phyloP scores from a whole-genome alignment of 2,113 vertebrate genomes.

The Benitochromis conjunctus region DNA sequence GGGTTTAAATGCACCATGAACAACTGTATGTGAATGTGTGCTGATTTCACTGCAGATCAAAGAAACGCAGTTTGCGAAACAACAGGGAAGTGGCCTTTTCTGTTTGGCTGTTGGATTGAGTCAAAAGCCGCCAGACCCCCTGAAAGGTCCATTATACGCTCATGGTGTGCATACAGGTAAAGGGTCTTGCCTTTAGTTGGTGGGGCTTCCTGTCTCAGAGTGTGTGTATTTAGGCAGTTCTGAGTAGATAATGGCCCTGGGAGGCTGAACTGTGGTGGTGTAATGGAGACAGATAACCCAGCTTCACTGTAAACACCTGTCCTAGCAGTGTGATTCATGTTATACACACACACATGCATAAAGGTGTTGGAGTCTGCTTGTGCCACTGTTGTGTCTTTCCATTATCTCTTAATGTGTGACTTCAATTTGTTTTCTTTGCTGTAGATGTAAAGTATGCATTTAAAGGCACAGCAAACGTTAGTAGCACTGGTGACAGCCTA shows the following conservation, averaged over 20 bases:
- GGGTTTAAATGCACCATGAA: slow-evolving; percentile 1
- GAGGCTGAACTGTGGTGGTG: slow-evolving; percentile 53
- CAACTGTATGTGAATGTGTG: neutral
- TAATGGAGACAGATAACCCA: slow-evolving; percentile 77
- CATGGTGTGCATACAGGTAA: slow-evolving; percentile 14
- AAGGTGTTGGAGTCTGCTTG: slow-evolving; percentile 64
- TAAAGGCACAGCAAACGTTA: neutral
- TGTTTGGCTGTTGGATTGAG: slow-evolving; percentile 50
- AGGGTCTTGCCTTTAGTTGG: slow-evolving; percentile 31
- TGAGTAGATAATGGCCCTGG: slow-evolving; percentile 75
- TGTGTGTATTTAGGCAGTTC: slow-evolving; percentile 72
- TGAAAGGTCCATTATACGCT: slow-evolving; percentile 36
- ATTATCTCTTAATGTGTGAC: slow-evolving; percentile 27
- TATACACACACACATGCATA: slow-evolving; percentile 45
- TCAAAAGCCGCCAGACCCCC: neutral
- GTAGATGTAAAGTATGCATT: neutral
- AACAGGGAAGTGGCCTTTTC: neutral
- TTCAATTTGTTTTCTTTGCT: neutral
- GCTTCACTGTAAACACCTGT: slow-evolving; percentile 78
- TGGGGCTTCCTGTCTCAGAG: slow-evolving; percentile 55
- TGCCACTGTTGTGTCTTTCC: slow-evolving; percentile 23
- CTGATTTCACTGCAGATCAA: slow-evolving; percentile 24
- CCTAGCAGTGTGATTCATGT: slow-evolving; percentile 80
- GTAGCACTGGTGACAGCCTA: neutral
- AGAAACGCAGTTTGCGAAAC: neutral